A percentile compares a stretch with the other conserved stretches of the same genome.
Conservation (phyloP, 1,140 invertebrate genomes). For the Drosophila sucinea region DNA sequence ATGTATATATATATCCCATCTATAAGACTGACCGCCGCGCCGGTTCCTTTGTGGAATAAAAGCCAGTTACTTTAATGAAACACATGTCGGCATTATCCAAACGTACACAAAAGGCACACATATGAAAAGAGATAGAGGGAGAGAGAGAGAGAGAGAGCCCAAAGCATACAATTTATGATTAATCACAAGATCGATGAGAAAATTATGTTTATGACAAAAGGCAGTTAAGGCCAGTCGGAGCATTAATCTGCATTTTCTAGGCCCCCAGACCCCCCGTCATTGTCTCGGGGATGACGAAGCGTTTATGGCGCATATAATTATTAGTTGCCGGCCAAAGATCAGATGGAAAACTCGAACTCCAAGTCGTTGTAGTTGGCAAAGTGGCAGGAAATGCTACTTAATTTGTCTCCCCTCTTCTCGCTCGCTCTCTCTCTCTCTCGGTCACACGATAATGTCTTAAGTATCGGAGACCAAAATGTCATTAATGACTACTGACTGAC, state of each 20-base stretch:
- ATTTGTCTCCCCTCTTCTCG: slow-evolving; percentile 58
- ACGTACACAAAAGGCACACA: slow-evolving; percentile 47
- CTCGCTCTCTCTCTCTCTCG: not conserved
- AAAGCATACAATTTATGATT: slow-evolving; percentile 74
- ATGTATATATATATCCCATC: slow-evolving; percentile 1
- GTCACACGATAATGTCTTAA: slow-evolving; percentile 58
- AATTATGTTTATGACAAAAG: slow-evolving; percentile 80
- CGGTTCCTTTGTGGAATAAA: slow-evolving; percentile 45
- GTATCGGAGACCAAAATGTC: slow-evolving; percentile 74
- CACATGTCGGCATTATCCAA: slow-evolving; percentile 48
- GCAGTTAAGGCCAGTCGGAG: slow-evolving; percentile 37
- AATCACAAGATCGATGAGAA: slow-evolving; percentile 82
- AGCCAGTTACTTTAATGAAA: slow-evolving; percentile 73
- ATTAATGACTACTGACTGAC: slow-evolving; percentile 56
- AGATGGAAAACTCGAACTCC: slow-evolving; percentile 51
- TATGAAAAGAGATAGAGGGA: not conserved
- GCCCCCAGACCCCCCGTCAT: slow-evolving; percentile 34
- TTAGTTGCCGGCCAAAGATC: slow-evolving; percentile 75
- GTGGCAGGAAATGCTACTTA: slow-evolving; percentile 80
- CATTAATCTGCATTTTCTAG: slow-evolving; percentile 80
- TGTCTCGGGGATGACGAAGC: slow-evolving; percentile 67
- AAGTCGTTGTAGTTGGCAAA: slow-evolving; percentile 41
- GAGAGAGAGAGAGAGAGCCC: slow-evolving; percentile 6
- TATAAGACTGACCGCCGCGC: slow-evolving; percentile 17
- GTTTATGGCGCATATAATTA: slow-evolving; percentile 79